Evolutionary conservation across 2,797 vertebrate genomes (phyloP), one percentile per base, ranked within the genome.

Genomic region (Sciaenops ocellatus): DNA sequence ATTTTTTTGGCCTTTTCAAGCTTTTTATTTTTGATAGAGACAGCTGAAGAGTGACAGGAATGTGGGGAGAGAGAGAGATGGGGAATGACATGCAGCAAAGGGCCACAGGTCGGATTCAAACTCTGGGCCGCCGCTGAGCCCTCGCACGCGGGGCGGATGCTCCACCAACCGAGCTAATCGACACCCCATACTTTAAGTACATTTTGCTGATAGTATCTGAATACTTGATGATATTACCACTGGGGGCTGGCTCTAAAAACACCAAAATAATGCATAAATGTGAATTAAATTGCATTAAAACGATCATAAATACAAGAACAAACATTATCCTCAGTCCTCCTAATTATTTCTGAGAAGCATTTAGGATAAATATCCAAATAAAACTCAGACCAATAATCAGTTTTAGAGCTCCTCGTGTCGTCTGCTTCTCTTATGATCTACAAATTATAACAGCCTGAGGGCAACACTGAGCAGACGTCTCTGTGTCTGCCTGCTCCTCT

Each of bases 401-500:
- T 10, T 57, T 17, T 20, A 17, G 7, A 18, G 6, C 6, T 1
- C 1, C 34, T 34, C 41, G 0, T 0, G 15, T 18, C 12, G 42
- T 15, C 24, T 2, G 20, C 63, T 51, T 10, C 44, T 41, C 65
- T 48, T 2, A 65, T 65, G 63, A 54, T 47, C 70, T 57, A 51
- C 34, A 70, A 67, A 62, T 61, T 22, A 38, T 56, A 42, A 26
- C 38, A 66, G 24, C 50, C 38, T 3, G 0, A 1, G 52, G 76
- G 5, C 66, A 76, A 61, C 62, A 16, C 30, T 55, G 11, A 15
- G 50, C 54, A n/a, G 54, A 51, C n/a, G 42, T 13, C 26, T 38
- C n/a, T 67, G 42, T n/a, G 41, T 51, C 46, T 1, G 20, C 17
- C 59, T 38, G 71, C 78, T 73, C 48, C 76, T 59, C 59, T 22